Conservation (phyloP, 2,888 invertebrate species). For the Aphidoletes aphidimyza region DNA sequence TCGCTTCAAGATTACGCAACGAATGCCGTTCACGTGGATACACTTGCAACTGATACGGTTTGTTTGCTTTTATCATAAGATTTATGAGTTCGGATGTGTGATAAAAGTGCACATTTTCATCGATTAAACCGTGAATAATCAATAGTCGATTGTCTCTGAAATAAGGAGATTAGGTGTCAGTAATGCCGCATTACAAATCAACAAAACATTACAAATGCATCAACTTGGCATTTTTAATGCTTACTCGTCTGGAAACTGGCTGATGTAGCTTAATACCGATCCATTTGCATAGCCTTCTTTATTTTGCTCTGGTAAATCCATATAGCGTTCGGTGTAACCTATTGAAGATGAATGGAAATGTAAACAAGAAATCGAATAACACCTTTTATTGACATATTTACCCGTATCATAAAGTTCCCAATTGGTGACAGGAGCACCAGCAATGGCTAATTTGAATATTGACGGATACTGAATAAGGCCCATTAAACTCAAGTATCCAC, state of each 20-base stretch:
- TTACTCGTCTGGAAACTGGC: slow-evolving; percentile 91
- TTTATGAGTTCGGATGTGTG: slow-evolving; percentile 94
- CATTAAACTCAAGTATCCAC: slow-evolving; percentile 96
- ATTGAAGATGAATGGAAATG: too few relatives aligned
- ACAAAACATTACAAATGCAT: background rate
- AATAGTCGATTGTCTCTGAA: slow-evolving; percentile 85
- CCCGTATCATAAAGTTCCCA: slow-evolving; percentile 96
- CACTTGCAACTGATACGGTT: slow-evolving; percentile 94
- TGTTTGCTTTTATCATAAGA: slow-evolving; percentile 90
- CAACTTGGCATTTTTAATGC: slow-evolving; percentile 61
- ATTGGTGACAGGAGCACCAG: slow-evolving; percentile 97
- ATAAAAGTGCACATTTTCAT: slow-evolving; percentile 98
- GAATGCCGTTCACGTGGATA: slow-evolving; percentile 98
- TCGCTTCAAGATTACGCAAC: slow-evolving; percentile 89
- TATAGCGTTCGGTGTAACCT: slow-evolving; percentile 97
- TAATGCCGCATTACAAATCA: slow-evolving; percentile 28
- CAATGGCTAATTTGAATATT: slow-evolving; percentile 93
- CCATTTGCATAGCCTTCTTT: slow-evolving; percentile 83
- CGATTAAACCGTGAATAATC: slow-evolving; percentile 96
- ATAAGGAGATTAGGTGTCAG: slow-evolving; percentile 56
- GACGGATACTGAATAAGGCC: slow-evolving; percentile 92
- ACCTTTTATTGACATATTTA: too few relatives aligned
- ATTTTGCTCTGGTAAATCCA: slow-evolving; percentile 86
- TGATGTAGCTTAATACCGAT: slow-evolving; percentile 85
- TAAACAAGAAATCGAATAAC: too few relatives aligned